A percentile compares a stretch with the other conserved stretches of the same genome.
phyloP scores from a whole-genome alignment of 2,113 vertebrate species.

The Myotis davidii region DNA sequence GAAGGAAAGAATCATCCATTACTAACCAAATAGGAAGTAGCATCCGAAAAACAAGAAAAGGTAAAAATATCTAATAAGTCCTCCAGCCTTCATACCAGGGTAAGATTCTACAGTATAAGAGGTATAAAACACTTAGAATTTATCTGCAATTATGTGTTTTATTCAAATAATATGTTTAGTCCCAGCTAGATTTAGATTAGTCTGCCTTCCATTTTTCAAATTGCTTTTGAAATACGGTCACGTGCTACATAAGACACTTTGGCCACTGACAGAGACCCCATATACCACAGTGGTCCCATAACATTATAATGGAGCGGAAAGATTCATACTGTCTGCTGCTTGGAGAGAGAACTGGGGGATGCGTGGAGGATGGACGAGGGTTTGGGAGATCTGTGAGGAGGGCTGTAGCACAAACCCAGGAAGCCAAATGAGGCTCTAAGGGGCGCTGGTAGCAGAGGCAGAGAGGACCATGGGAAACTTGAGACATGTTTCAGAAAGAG shows the following conservation, averaged over 20 bases:
- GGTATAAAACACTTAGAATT: background rate
- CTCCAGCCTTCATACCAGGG: background rate
- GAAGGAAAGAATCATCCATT: slow-evolving; percentile 33
- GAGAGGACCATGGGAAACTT: background rate
- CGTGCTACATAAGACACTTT: background rate
- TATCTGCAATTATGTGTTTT: background rate
- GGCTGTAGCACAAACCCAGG: background rate
- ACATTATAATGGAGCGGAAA: background rate
- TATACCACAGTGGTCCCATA: background rate
- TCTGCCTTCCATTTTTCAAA: slow-evolving; percentile 40
- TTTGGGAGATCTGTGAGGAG: background rate
- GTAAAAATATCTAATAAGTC: background rate
- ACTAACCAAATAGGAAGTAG: slow-evolving; percentile 27
- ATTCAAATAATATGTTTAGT: slow-evolving; percentile 1
- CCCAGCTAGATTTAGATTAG: background rate
- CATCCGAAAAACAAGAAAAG: slow-evolving; percentile 36
- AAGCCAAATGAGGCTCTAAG: background rate
- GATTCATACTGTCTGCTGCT: background rate
- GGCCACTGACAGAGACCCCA: background rate
- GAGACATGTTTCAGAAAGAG: background rate
- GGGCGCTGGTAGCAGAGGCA: background rate
- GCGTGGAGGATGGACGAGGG: background rate
- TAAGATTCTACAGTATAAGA: background rate
- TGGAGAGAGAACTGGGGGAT: background rate
- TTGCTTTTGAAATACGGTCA: background rate